phyloP scores from a whole-genome alignment of 2,797 vertebrate genomes.

The Martes flavigula region DNA sequence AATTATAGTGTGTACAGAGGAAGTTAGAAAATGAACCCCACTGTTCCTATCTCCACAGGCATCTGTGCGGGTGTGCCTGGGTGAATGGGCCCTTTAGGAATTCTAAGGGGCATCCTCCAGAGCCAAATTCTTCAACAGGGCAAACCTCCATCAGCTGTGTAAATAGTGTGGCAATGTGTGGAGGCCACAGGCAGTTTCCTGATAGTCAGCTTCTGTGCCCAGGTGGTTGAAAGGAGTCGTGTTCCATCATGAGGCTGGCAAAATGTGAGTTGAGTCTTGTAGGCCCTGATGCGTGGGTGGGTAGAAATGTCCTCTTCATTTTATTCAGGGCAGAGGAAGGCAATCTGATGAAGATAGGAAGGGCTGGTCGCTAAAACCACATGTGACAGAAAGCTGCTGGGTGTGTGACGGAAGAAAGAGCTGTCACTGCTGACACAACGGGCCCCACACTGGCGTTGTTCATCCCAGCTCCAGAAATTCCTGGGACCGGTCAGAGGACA shows the following conservation, averaged over 20 bases:
- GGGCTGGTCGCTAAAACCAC: neutral
- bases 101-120: constrained; percentile 35
- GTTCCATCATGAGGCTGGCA: constrained; percentile 48
- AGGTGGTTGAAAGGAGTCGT: constrained; percentile 61
- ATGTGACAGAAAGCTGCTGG: neutral
- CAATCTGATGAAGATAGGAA: neutral
- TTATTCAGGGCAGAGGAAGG: neutral
- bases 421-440: neutral
- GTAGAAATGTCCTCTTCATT: constrained; percentile 52
- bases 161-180: constrained; percentile 62
- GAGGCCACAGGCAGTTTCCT: neutral
- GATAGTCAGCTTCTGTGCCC: constrained; percentile 62
- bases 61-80: constrained; percentile 48
- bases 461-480: neutral
- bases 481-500: neutral
- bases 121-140: constrained; percentile 67
- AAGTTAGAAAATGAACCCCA: constrained; percentile 65
- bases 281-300: constrained; percentile 17
- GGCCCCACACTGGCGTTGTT: neutral
- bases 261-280: constrained; percentile 56
- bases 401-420: neutral
- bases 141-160: constrained; percentile 60
- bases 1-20: constrained; percentile 41
- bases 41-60: constrained; percentile 58
- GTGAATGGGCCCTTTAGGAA: constrained; percentile 50